Base-by-base conservation (phyloP, 2,888 invertebrate species). In the Microctonus brassicae region DNA sequence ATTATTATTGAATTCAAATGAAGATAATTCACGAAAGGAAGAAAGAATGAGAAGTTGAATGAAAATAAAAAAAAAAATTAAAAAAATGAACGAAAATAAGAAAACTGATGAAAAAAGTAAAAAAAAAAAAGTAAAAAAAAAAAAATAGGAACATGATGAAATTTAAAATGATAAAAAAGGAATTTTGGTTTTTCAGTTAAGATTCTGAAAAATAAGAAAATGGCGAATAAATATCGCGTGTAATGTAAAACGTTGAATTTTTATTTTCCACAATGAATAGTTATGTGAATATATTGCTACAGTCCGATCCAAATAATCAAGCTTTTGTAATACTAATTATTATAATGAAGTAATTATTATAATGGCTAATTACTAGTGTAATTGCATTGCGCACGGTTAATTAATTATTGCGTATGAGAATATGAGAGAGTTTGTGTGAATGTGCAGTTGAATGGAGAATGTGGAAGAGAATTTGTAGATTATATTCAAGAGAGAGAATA, bases 231-330 rank as follows among this genome's bases (percentile, higher is more conserved):
- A 63, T 34, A 73, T 69, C 71, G 69, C 73, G 67, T 82, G 79
- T 84, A 83, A 82, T 81, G 84, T 82, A 81, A 69, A 85, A 83
- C 80, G 82, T 84, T 84, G 79, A 85, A 83, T 82, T 83, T 83
- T 86, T 84, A 85, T 86, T 86, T 86, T 86, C 83, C 85, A 85
- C 83, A 80, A 78, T 79, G 77, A 78, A 80, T 80, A 84, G 80
- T 83, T 83, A 84, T 84, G 85, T 85, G 86, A 85, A 86, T 86
- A 85, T 85, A 86, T 83, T 82, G 85, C 85, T 85, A 86, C 86
- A 86, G 85, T 86, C 86, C 86, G 86, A 86, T 86, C 86, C 86
- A 86, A 86, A 82, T 86, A 86, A 86, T 86, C 86, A 86, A 86
- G 86, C 86, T 86, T 86, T 86, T 86, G 84, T 86, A 86, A 86